Evolutionary conservation across 2,888 invertebrate species (phyloP).

Genomic region (Xestia xanthographa): DNA sequence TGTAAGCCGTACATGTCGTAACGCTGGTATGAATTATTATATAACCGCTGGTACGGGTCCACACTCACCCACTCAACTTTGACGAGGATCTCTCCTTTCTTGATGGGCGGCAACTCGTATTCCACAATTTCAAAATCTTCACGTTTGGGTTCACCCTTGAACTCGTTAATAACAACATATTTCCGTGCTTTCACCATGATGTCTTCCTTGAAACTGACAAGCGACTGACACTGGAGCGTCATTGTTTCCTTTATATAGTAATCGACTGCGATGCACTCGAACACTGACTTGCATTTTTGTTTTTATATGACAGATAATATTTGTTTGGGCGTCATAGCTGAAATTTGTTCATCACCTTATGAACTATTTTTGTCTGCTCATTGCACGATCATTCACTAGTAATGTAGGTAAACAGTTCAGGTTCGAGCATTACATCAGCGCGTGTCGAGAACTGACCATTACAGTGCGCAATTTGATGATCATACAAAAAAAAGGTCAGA

Average conservation of each 20-base stretch:
- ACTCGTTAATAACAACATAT: slow-evolving; percentile 83
- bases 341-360: too few relatives aligned
- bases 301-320: too few relatives aligned
- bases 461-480: too few relatives aligned
- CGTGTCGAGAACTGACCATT: too few relatives aligned
- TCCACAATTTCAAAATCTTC: slow-evolving; percentile 91
- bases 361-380: too few relatives aligned
- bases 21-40: slow-evolving; percentile 64
- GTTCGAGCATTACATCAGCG: too few relatives aligned
- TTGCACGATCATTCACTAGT: too few relatives aligned
- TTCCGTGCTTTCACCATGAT: slow-evolving; percentile 88
- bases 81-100: slow-evolving; percentile 76
- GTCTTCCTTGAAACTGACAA: neutral
- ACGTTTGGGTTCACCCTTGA: slow-evolving; percentile 90
- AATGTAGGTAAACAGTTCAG: too few relatives aligned
- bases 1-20: slow-evolving; percentile 77
- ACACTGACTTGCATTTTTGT: too few relatives aligned
- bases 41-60: slow-evolving; percentile 72
- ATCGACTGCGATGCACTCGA: too few relatives aligned
- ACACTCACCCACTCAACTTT: slow-evolving; percentile 77
- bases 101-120: slow-evolving; percentile 85
- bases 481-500: too few relatives aligned
- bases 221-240: neutral
- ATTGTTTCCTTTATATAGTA: neutral
- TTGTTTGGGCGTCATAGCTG: too few relatives aligned